Conservation (phyloP, 2,113 vertebrate genomes). For the Dasyornis broadbenti region DNA sequence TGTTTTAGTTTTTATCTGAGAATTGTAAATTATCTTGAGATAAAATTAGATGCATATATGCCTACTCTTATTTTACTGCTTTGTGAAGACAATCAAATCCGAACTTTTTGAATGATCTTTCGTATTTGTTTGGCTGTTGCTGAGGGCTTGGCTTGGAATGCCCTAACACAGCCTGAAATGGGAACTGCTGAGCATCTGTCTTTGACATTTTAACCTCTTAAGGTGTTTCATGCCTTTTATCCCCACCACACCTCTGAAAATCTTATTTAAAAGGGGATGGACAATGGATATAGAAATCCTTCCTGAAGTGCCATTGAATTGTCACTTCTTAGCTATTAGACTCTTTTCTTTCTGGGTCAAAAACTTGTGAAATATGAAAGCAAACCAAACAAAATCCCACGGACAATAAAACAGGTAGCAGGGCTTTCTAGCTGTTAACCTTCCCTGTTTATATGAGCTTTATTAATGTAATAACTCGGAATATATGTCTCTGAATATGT, state of each 20-base stretch:
- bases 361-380: not conserved
- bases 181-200: not conserved
- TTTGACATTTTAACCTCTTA: not conserved
- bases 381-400: not conserved
- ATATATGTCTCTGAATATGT: not conserved
- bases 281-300: not conserved
- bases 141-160: not conserved
- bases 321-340: not conserved
- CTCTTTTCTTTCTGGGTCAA: not conserved
- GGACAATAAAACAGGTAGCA: not conserved
- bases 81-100: not conserved
- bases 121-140: not conserved
- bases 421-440: not conserved
- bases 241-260: not conserved
- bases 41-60: not conserved
- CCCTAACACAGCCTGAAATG: not conserved
- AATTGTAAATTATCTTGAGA: not conserved
- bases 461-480: not conserved
- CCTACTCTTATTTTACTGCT: not conserved
- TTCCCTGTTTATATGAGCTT: not conserved
- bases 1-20: not conserved
- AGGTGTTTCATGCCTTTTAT: not conserved
- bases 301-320: not conserved
- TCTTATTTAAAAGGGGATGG: not conserved
- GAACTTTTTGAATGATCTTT: not conserved